These are phyloP conservation scores for Magallana gigas DNA, from an alignment of 1,140 invertebrate genomes.

Conservation along the genomic window DNA sequence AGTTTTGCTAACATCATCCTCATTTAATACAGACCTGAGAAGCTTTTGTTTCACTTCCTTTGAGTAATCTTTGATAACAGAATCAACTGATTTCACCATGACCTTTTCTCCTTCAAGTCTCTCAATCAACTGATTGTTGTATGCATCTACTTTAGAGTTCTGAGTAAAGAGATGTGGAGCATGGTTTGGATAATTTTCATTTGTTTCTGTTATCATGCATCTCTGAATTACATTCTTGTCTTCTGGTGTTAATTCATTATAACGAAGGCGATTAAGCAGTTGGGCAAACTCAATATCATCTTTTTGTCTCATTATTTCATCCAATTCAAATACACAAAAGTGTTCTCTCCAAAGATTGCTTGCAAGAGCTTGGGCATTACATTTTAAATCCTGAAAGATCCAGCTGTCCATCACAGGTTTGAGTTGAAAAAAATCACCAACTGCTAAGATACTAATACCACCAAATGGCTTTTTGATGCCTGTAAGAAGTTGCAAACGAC, in stretches of 20 bases:
- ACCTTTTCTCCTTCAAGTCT: neutral
- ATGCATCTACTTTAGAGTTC: slow-evolving; percentile 18
- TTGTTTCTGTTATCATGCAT: neutral
- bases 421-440: slow-evolving; percentile 18
- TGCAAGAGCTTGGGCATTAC: slow-evolving; percentile 21
- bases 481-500: slow-evolving; percentile 35
- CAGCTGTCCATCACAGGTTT: slow-evolving; percentile 55
- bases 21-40: neutral
- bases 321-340: slow-evolving; percentile 50
- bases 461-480: slow-evolving; percentile 38
- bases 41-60: neutral
- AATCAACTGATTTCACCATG: neutral
- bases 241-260: slow-evolving; percentile 40
- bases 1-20: slow-evolving; percentile 6
- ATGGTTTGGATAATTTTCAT: neutral
- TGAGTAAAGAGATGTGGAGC: slow-evolving; percentile 3
- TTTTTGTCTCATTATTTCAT: slow-evolving; percentile 61
- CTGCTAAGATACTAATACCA: slow-evolving; percentile 39
- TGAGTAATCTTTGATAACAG: neutral
- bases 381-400: slow-evolving; percentile 48
- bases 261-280: slow-evolving; percentile 51
- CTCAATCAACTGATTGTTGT: neutral
- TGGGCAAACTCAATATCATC: slow-evolving; percentile 60
- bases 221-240: slow-evolving; percentile 38
- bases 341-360: neutral